Conservation (phyloP, 2,797 vertebrate species). For the Lepidocolaptes lacrymiger region DNA sequence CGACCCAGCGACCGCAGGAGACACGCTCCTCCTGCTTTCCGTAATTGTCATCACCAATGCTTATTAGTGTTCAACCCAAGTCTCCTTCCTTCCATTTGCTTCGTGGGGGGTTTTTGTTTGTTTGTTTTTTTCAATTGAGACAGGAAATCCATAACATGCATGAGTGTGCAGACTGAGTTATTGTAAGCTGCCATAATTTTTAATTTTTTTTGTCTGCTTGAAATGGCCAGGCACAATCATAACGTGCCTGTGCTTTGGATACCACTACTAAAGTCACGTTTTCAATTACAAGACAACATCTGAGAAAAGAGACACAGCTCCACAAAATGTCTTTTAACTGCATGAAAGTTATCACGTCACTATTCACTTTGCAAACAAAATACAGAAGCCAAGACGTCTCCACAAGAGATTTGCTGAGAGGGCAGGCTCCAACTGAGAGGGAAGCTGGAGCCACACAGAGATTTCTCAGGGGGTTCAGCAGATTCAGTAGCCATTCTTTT, state of each 20-base stretch:
- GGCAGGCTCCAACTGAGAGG: background rate
- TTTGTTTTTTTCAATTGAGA: background rate
- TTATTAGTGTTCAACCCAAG: fast-evolving
- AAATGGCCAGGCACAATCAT: background rate
- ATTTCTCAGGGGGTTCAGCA: background rate
- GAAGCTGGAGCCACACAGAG: background rate
- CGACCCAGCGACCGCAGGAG: background rate
- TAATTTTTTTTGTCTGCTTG: background rate
- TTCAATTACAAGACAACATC: background rate
- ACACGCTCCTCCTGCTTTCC: fast-evolving
- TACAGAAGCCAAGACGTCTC: background rate
- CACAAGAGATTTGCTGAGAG: background rate
- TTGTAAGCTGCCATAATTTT: background rate
- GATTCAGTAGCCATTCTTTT: background rate
- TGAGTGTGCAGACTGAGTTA: background rate
- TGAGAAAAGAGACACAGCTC: background rate
- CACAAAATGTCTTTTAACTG: background rate
- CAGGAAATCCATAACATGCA: fast-evolving
- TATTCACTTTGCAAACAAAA: background rate
- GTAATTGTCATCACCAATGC: fast-evolving
- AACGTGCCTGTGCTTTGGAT: too few species aligned
- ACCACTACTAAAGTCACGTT: background rate
- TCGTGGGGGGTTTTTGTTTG: background rate
- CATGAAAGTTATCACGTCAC: fast-evolving
- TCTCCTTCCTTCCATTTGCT: background rate